Percentiles rank a stretch among this genome's conserved stretches.
These are phyloP conservation scores for Caracal caracal DNA, from an alignment of 2,113 vertebrate species.

Conservation along the genomic window DNA sequence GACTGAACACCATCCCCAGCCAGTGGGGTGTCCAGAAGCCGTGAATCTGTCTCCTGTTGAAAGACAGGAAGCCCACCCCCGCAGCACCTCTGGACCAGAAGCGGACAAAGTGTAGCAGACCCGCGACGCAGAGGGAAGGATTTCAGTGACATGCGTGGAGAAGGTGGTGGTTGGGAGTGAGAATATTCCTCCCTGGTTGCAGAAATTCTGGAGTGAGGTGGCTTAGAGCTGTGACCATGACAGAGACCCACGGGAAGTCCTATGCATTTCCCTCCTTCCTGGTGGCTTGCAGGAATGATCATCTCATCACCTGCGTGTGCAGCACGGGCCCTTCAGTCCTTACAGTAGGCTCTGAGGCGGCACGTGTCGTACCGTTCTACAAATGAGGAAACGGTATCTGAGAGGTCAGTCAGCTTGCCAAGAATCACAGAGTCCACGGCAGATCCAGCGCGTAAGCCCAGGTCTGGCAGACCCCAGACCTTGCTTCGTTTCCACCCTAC, in stretches of 20 bases:
- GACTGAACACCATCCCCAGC: not conserved
- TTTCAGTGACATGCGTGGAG: not conserved
- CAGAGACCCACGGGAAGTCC: not conserved
- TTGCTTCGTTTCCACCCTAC: not conserved
- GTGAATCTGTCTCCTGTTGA: not conserved
- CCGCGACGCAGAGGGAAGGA: no score
- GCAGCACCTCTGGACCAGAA: not conserved
- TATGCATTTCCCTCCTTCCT: not conserved
- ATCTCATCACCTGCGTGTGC: not conserved
- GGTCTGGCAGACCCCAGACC: not conserved
- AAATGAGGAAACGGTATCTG: not conserved
- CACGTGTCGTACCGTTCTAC: not conserved
- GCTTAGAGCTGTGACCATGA: not conserved
- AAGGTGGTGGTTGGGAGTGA: not conserved
- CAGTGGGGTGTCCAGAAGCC: not conserved
- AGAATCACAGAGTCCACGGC: not conserved
- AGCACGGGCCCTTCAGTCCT: rapidly evolving
- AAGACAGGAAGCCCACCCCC: not conserved
- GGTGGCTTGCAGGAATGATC: not conserved
- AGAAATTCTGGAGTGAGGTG: not conserved
- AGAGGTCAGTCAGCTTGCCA: not conserved
- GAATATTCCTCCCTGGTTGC: not conserved
- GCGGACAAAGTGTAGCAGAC: not conserved
- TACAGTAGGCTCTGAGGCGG: not conserved
- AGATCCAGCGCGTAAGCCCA: not conserved